Conservation (phyloP, 2,888 invertebrate species). For the Onchidella celtica region DNA sequence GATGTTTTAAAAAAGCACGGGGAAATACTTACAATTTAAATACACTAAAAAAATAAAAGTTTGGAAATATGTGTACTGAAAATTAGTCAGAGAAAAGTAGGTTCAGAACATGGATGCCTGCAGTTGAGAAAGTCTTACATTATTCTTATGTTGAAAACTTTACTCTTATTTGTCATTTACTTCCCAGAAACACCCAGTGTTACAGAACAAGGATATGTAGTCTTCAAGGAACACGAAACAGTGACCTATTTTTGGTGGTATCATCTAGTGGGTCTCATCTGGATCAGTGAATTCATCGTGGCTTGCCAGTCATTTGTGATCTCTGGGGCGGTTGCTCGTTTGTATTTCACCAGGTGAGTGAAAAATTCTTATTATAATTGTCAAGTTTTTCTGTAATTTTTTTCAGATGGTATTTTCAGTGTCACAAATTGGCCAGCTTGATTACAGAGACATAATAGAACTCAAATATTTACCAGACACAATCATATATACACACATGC, state of each 20-base stretch:
- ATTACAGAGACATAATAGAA: no score
- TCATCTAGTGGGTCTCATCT: conserved; percentile 92
- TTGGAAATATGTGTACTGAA: no score
- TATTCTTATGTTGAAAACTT: no score
- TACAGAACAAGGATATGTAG: conserved; percentile 64
- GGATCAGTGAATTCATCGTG: conserved; percentile 96
- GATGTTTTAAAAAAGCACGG: no score
- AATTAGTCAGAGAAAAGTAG: no score
- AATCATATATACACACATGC: no score
- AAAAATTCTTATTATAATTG: background rate
- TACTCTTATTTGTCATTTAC: background rate
- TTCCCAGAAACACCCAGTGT: conserved; percentile 66
- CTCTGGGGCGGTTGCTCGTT: conserved; percentile 94
- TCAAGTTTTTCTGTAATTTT: background rate
- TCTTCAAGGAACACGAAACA: conserved; percentile 69
- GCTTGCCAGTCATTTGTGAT: conserved; percentile 97
- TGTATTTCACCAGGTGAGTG: conserved; percentile 91
- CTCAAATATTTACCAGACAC: no score
- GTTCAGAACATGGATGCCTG: no score
- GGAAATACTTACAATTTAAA: no score
- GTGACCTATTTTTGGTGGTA: conserved; percentile 94
- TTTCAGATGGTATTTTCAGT: background rate
- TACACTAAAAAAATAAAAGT: no score
- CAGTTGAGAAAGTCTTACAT: no score
- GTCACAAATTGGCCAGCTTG: no score